Percentiles rank a stretch among this genome's conserved stretches.
Conservation (phyloP, 2,888 invertebrate genomes). For the Chesias legatella region DNA sequence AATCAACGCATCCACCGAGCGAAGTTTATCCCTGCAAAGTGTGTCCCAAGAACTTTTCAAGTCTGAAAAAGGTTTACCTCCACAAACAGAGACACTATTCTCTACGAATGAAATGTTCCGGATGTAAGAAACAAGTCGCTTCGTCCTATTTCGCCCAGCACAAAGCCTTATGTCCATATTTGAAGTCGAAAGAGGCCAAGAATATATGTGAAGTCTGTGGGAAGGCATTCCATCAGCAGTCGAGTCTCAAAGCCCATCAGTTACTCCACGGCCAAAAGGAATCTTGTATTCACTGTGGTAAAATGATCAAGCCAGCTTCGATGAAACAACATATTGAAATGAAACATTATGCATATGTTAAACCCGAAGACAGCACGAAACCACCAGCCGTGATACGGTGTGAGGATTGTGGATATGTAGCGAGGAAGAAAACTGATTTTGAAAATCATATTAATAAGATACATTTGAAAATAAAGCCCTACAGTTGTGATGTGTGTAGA, state of each 20-base stretch:
- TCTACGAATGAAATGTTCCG: conserved; percentile 38
- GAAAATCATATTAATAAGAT: conserved; percentile 27
- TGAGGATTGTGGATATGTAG: conserved; percentile 12
- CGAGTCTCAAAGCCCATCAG: conserved; percentile 35
- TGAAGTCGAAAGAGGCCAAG: conserved; percentile 4
- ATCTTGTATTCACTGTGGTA: conserved; percentile 38
- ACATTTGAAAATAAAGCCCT: conserved; percentile 25
- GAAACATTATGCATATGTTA: conserved; percentile 24
- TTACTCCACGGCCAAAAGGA: conserved; percentile 33
- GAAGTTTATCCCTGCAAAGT: conserved; percentile 44
- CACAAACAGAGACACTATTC: conserved; percentile 47
- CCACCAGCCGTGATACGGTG: conserved; percentile 3
- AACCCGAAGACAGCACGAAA: not conserved
- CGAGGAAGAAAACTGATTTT: conserved; percentile 15
- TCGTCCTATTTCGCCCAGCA: conserved; percentile 42
- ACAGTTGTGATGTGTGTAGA: conserved; percentile 18
- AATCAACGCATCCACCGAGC: conserved; percentile 35
- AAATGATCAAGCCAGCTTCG: conserved; percentile 33
- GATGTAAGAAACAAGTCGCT: conserved; percentile 42
- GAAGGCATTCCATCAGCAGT: conserved; percentile 33
- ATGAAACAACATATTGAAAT: conserved; percentile 41
- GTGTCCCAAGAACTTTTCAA: conserved; percentile 41
- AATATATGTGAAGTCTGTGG: conserved; percentile 45
- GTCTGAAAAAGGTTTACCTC: conserved; percentile 41
- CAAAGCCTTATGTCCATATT: conserved; percentile 34